Percentiles rank a stretch among this genome's conserved stretches.
Conservation (phyloP, 2,888 invertebrate species). For the Coenonympha arcania region DNA sequence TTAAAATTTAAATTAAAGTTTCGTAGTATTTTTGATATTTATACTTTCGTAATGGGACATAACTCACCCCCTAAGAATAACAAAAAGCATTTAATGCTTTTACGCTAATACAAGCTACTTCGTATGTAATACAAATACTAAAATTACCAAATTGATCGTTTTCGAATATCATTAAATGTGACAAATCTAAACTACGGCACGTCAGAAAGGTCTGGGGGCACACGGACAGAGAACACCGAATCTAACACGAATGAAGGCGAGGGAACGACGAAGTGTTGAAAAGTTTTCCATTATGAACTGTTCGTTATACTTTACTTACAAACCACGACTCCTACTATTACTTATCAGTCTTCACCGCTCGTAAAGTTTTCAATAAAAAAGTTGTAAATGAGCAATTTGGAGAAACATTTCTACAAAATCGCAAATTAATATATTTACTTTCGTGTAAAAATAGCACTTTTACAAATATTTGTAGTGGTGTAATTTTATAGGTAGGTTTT, state of each 20-base stretch:
- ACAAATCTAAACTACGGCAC: constrained; percentile 64
- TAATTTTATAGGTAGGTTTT: constrained; percentile 60
- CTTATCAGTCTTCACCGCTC: constrained; percentile 73
- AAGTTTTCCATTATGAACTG: constrained; percentile 53
- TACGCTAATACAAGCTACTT: constrained; percentile 57
- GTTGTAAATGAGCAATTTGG: constrained; percentile 60
- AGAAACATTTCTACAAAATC: constrained; percentile 55
- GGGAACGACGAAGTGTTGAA: constrained; percentile 45
- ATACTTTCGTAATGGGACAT: constrained; percentile 42
- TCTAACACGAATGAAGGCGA: constrained; percentile 68
- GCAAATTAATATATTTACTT: constrained; percentile 52
- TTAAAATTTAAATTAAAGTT: constrained; percentile 24
- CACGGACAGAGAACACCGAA: constrained; percentile 59
- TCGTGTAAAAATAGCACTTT: constrained; percentile 71
- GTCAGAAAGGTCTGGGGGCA: constrained; percentile 56
- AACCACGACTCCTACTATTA: constrained; percentile 62
- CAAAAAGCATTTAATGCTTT: constrained; percentile 66
- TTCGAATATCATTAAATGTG: constrained; percentile 62
- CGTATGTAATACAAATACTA: constrained; percentile 60
- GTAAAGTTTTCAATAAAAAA: constrained; percentile 62
- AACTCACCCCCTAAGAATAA: constrained; percentile 52
- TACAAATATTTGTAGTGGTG: constrained; percentile 55
- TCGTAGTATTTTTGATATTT: constrained; percentile 28
- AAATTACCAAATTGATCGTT: constrained; percentile 60
- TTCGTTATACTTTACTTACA: constrained; percentile 54